These are phyloP conservation scores for Falcaria lacertinaria DNA, from an alignment of 2,888 invertebrate species.

Conservation along the genomic window DNA sequence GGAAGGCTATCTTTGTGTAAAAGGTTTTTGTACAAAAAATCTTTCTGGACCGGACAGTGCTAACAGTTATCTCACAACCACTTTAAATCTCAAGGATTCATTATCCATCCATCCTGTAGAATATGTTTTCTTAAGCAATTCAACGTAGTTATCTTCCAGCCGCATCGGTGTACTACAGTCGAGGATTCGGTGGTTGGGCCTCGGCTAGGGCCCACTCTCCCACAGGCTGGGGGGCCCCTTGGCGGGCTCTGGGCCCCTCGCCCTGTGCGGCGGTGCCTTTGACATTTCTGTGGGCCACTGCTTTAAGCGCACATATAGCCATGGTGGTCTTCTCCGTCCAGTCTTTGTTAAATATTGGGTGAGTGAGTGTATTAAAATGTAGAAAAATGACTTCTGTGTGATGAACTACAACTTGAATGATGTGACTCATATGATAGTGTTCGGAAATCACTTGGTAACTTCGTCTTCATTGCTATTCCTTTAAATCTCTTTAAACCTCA, in stretches of 20 bases:
- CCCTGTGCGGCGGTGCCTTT: slow-evolving; percentile 66
- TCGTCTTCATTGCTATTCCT: too few species aligned
- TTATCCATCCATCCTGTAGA: too few species aligned
- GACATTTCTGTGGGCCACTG: slow-evolving; percentile 57
- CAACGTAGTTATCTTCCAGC: slow-evolving; percentile 34
- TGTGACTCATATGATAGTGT: neutral
- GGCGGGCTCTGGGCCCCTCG: slow-evolving; percentile 68
- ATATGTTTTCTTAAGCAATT: neutral
- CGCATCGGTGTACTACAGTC: slow-evolving; percentile 69
- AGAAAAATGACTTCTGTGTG: too few species aligned
- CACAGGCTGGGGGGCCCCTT: slow-evolving; percentile 59
- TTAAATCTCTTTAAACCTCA: too few species aligned
- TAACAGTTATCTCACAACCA: too few species aligned
- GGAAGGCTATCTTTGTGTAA: too few species aligned
- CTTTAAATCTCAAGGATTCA: too few species aligned
- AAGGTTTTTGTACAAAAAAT: too few species aligned
- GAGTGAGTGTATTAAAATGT: slow-evolving; percentile 14
- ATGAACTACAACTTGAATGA: too few species aligned
- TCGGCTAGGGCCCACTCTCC: slow-evolving; percentile 52
- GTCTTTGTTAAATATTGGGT: slow-evolving; percentile 67
- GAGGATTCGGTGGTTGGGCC: slow-evolving; percentile 71
- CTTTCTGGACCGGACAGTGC: too few species aligned
- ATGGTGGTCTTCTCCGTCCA: slow-evolving; percentile 65
- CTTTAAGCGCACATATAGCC: slow-evolving; percentile 54
- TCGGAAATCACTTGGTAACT: too few species aligned